Evolutionary conservation across 2,797 vertebrate species (phyloP).

Genomic region (Xenopus petersii): DNA sequence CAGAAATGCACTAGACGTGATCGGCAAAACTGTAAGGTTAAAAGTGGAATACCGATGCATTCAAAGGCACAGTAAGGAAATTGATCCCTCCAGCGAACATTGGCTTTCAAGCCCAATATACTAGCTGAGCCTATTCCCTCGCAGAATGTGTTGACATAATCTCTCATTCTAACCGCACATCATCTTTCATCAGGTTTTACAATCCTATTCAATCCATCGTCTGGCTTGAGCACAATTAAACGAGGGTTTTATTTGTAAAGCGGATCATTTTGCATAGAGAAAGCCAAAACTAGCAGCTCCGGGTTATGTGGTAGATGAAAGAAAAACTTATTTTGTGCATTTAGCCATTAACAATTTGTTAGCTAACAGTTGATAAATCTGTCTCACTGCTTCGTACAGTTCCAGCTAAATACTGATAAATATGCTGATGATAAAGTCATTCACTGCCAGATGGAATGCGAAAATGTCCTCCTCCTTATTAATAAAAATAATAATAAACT

Average conservation of each 20-base stretch:
- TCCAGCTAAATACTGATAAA: constrained; percentile 24
- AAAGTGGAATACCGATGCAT: constrained; percentile 26
- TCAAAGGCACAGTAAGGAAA: constrained; percentile 32
- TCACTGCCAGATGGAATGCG: background rate
- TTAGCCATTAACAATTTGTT: constrained; percentile 40
- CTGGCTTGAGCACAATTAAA: constrained; percentile 47
- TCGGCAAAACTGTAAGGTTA: constrained; percentile 1
- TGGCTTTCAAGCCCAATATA: constrained; percentile 46
- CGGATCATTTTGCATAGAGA: constrained; percentile 39
- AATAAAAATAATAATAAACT: too few species aligned
- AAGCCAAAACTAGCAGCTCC: constrained; percentile 38
- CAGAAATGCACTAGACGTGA: constrained; percentile 4
- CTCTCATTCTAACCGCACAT: constrained; percentile 46
- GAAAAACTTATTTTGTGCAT: constrained; percentile 34
- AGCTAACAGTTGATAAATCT: constrained; percentile 42
- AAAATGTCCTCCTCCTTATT: background rate
- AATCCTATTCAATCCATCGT: constrained; percentile 45
- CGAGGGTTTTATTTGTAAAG: constrained; percentile 43
- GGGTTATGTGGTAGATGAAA: constrained; percentile 27
- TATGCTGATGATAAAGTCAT: constrained; percentile 31
- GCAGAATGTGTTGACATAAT: constrained; percentile 47
- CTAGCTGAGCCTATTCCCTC: constrained; percentile 31
- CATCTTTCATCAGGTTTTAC: constrained; percentile 49
- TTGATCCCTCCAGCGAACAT: constrained; percentile 35
- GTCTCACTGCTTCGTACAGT: constrained; percentile 14